Evolutionary conservation across 2,113 vertebrate genomes (phyloP).

Genomic region (Oreochromis aureus): DNA sequence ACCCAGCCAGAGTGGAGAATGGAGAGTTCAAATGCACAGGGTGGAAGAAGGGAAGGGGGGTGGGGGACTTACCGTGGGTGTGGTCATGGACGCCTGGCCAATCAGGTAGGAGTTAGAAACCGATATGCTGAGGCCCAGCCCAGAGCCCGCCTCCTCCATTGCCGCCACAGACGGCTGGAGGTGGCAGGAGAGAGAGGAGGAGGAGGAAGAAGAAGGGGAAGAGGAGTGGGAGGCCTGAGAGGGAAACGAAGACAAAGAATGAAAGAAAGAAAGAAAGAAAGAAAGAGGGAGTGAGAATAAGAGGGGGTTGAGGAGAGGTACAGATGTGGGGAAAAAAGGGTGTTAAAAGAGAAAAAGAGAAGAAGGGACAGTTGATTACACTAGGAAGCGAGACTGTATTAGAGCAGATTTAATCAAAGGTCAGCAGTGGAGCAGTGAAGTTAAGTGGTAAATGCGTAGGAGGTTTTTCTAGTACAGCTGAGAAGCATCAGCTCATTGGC

Average conservation of each 20-base stretch:
- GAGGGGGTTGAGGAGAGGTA: not conserved
- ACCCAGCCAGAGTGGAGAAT: conserved; percentile 16
- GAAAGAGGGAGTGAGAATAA: conserved; percentile 1
- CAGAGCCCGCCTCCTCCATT: conserved; percentile 85
- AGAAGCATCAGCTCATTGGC: not conserved
- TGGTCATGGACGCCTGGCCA: conserved; percentile 89
- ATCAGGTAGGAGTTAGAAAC: conserved; percentile 98
- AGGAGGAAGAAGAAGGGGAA: conserved; percentile 90
- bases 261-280: not conserved
- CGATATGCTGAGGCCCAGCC: conserved; percentile 93
- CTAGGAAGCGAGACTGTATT: conserved; percentile 43
- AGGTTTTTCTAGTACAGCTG: not conserved
- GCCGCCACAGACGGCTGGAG: conserved; percentile 88
- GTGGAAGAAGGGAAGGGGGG: not conserved
- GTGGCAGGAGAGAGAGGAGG: conserved; percentile 80
- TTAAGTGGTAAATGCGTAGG: conserved; percentile 18
- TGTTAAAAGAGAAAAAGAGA: not conserved
- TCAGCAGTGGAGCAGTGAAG: conserved; percentile 9
- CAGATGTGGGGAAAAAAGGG: not conserved
- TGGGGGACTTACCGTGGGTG: conserved; percentile 89
- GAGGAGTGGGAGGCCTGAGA: conserved; percentile 91
- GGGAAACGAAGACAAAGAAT: conserved; percentile 4
- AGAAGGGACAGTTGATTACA: conserved; percentile 42
- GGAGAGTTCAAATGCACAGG: not conserved
- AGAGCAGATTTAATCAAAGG: conserved; percentile 49